phyloP scores from a whole-genome alignment of 2,888 invertebrate species.

The Oeneis ivallda region DNA sequence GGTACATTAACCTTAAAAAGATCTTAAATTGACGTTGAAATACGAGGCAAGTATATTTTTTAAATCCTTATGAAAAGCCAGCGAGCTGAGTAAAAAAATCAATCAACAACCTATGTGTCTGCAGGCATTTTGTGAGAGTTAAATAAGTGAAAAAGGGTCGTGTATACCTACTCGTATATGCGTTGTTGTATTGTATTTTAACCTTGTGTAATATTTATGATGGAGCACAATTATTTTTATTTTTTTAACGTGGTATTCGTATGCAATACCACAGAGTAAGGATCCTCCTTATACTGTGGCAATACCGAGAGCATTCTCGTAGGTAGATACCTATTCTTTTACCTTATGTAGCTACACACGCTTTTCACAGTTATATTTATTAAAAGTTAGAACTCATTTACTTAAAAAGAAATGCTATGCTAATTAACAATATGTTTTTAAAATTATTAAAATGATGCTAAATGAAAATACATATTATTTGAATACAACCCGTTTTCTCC shows the following conservation, averaged over 20 bases:
- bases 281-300: too few relatives aligned
- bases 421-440: too few relatives aligned
- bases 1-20: background rate
- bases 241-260: background rate
- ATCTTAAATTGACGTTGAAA: constrained; percentile 1
- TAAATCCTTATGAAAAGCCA: constrained; percentile 2
- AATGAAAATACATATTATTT: too few relatives aligned
- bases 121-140: constrained; percentile 13
- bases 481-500: too few relatives aligned
- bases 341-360: background rate
- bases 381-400: background rate
- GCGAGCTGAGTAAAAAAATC: constrained; percentile 11
- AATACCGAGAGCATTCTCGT: background rate
- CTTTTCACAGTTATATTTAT: background rate
- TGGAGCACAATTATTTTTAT: background rate
- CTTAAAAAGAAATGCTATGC: too few relatives aligned
- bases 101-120: constrained; percentile 16
- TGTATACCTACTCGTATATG: background rate
- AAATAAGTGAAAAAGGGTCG: constrained; percentile 6
- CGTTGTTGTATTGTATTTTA: too few relatives aligned
- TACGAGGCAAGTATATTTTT: background rate
- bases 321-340: background rate
- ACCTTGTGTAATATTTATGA: too few relatives aligned
- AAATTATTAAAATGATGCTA: too few relatives aligned
- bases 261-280: too few relatives aligned